Base-by-base conservation (phyloP, 92 coral and sea anemone species). In the Epizoanthus stellaris region DNA sequence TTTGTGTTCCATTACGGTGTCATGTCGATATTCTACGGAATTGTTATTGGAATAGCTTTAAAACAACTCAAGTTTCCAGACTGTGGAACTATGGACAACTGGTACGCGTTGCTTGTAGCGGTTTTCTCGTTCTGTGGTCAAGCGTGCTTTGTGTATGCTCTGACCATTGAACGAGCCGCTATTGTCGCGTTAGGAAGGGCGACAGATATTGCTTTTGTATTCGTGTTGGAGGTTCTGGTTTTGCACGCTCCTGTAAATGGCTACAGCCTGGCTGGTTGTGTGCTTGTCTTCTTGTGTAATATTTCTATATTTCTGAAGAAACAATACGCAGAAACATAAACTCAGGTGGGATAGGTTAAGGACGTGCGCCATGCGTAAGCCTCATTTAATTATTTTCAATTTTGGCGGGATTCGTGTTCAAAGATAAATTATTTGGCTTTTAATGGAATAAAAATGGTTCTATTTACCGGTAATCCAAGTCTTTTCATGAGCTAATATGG, bases 201-300 rank as follows among this genome's bases (percentile, higher is more conserved):
- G 58, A 69, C 82, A 15, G 91, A 87, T 36, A 88, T 91, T 69
- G 90, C 73, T 1, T 66, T 85, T 12, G 86, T 91, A 3, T 91
- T 88, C 61, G 40, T 89, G 17, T 82, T 91, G 15, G 92, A 91
- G 70, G 60, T 91, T 57, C 53, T 72, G 15, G 63, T 82, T 47
- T 62, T 91, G 39, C 47, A 82, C 62, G 79, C 62, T n/a, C 70
- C 72, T 58, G 89, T 89, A 47, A 76, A 67, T 77, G 76, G 68
- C 17, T 76, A 80, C 39, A 91, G 92, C 80, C 52, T 91, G 40
- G 84, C 85, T 62, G 94, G 94, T 2, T 89, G 92, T 40, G 23
- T 73, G 19, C 69, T 91, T 6, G 88, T 91, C 39, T 61, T 89
- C 9, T 84, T 89, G 16, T 88, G 94, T 49, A 91, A 91, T 67